These are phyloP conservation scores for Musca domestica DNA, from an alignment of 1,140 invertebrate genomes.

Conservation along the genomic window DNA sequence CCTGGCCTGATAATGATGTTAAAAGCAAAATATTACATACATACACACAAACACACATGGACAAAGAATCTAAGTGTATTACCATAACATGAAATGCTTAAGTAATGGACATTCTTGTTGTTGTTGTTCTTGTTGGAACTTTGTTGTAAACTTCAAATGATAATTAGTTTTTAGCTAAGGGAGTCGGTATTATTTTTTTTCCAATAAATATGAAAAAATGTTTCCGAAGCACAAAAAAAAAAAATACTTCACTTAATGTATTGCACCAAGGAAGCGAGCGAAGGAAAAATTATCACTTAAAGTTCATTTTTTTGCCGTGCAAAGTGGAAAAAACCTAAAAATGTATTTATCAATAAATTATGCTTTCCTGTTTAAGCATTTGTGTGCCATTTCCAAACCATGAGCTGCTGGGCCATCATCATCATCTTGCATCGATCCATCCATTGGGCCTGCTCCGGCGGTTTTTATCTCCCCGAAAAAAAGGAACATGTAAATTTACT, in stretches of 20 bases:
- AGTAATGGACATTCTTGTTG: slow-evolving; percentile 3
- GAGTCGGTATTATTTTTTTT: too few species aligned
- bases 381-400: slow-evolving; percentile 2
- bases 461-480: slow-evolving; percentile 1
- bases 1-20: slow-evolving; percentile 18
- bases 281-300: too few species aligned
- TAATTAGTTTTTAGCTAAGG: too few species aligned
- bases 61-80: slow-evolving; percentile 12
- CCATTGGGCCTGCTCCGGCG: too few species aligned
- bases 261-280: too few species aligned
- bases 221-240: too few species aligned
- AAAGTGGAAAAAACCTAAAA: not conserved
- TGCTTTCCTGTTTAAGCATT: slow-evolving; percentile 22
- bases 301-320: not conserved
- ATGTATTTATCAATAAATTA: slow-evolving; percentile 21
- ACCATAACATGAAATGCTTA: slow-evolving; percentile 9
- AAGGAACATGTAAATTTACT: slow-evolving; percentile 22
- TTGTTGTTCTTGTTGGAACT: not conserved
- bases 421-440: too few species aligned
- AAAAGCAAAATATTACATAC: not conserved
- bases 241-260: too few species aligned
- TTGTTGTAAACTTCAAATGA: too few species aligned
- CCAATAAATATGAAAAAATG: not conserved
- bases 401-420: too few species aligned
- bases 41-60: not conserved